Conservation (phyloP, 2,797 vertebrate species). For the Myotis daubentonii region DNA sequence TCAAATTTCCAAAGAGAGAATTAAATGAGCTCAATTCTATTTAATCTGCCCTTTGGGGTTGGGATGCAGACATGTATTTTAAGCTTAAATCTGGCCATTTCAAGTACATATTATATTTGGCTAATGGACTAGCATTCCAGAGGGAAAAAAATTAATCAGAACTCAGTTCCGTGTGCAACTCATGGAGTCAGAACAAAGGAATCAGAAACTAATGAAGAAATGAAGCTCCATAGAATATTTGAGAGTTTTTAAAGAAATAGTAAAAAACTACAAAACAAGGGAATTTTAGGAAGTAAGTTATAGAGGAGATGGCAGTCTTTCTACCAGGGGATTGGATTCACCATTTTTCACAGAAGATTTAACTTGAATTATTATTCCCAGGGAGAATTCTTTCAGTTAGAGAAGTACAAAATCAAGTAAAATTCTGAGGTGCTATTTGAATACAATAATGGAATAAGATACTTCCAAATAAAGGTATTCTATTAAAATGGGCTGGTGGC, state of each 20-base stretch:
- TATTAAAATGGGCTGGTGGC: background rate
- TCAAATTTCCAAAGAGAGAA: background rate
- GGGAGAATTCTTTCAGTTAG: constrained; percentile 19
- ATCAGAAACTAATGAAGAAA: constrained; percentile 49
- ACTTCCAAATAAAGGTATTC: background rate
- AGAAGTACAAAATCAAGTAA: constrained; percentile 33
- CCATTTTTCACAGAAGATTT: constrained; percentile 43
- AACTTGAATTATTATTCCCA: background rate
- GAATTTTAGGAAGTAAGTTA: constrained; percentile 40
- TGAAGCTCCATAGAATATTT: constrained; percentile 13
- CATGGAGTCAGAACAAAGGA: constrained; percentile 62
- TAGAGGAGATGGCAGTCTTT: background rate
- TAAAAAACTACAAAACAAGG: constrained; percentile 36
- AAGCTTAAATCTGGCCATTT: constrained; percentile 22
- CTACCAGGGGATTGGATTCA: background rate
- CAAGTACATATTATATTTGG: constrained; percentile 27
- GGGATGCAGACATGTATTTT: background rate
- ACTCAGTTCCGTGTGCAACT: constrained; percentile 17
- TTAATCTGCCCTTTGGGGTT: background rate
- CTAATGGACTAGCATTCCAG: constrained; percentile 48
- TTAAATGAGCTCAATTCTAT: background rate
- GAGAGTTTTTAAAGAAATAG: constrained; percentile 41
- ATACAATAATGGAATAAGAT: background rate
- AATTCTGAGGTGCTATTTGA: constrained; percentile 45
- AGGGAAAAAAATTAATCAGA: constrained; percentile 60